Evolutionary conservation across 2,113 vertebrate genomes (phyloP), one percentile per base, ranked within the genome.

Genomic region (Murina feae): DNA sequence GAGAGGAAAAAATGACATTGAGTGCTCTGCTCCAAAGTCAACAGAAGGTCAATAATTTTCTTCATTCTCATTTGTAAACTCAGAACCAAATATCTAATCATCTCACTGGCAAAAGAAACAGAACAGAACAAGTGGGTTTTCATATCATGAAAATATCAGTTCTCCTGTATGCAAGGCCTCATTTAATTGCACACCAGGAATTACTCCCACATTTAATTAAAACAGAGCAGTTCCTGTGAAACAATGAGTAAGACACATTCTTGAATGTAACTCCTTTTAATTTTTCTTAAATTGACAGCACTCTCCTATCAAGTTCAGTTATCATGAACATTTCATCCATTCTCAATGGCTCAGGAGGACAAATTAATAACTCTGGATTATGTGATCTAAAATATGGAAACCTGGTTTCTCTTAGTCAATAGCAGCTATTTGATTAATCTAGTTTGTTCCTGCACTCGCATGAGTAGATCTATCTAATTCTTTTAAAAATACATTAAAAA

Each of bases 401-500:
- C 81, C 88, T 95, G 78, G 92, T 58, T 88, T 96, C 90, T 89
- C 51, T 69, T 86, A 42, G 87, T 91, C 95, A 84, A 95, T 18
- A 92, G 85, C 63, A 49, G 82, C 68, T 94, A 87, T 95, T 78
- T 93, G 58, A 88, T 87, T 97, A 93, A 96, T 86, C 11, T 35
- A 66, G 83, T 5, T 92, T 96, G 88, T 83, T 81, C 86, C 93
- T 83, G 93, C 16, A 51, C 35, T 74, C 68, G 71, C 58, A 39
- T 23, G 42, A 87, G 55, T 84, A 69, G 90, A 98, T 97, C 97
- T 97, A 97, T 89, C 75, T 84, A 97, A 93, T 96, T 78, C 74
- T 96, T 96, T 92, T 80, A 96, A 60, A 80, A 85, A 10, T 44
- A 44, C n/a, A 83, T 90, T 96, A 97, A 97, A 97, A 96, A 95